A percentile compares a stretch with the other conserved stretches of the same genome.
These are phyloP conservation scores for Chromobotia macracanthus DNA, from an alignment of 2,797 vertebrate species.

Conservation along the genomic window DNA sequence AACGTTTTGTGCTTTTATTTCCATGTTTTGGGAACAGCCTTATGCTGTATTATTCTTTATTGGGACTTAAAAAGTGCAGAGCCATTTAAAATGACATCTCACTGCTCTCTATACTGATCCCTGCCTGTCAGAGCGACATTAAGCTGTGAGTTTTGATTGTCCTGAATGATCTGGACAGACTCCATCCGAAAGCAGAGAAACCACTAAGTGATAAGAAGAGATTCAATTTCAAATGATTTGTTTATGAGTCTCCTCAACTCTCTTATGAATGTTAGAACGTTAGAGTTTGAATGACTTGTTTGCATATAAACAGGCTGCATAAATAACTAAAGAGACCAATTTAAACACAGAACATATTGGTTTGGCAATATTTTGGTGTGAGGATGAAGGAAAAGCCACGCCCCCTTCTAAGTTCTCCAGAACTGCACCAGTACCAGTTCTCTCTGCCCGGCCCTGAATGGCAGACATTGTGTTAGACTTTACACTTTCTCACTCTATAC, in stretches of 20 bases:
- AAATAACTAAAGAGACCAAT: not conserved
- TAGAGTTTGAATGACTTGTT: not conserved
- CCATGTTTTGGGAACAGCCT: slow-evolving; percentile 1
- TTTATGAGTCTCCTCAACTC: not conserved
- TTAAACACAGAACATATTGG: not conserved
- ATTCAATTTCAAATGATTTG: not conserved
- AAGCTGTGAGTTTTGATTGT: slow-evolving; percentile 3
- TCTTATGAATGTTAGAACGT: too few species aligned
- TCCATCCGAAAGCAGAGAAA: not conserved
- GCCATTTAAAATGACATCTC: slow-evolving; percentile 29
- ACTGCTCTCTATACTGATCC: slow-evolving; percentile 5
- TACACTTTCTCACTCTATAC: slow-evolving; percentile 75
- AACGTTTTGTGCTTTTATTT: not conserved
- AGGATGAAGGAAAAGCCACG: not conserved
- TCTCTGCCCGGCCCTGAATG: slow-evolving; percentile 65
- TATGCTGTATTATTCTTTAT: not conserved
- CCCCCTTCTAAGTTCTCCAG: slow-evolving; percentile 69
- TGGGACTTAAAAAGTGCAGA: slow-evolving; percentile 15
- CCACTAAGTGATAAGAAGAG: not conserved
- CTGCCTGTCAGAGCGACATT: not conserved
- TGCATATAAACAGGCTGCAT: not conserved
- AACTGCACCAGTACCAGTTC: slow-evolving; percentile 49
- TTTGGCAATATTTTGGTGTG: not conserved
- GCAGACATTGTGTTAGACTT: slow-evolving; percentile 74
- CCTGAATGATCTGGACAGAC: not conserved